A percentile compares a stretch with the other conserved stretches of the same genome.
Evolutionary conservation across 1,140 invertebrate species (phyloP).

Genomic region (Drosophila lowei): DNA sequence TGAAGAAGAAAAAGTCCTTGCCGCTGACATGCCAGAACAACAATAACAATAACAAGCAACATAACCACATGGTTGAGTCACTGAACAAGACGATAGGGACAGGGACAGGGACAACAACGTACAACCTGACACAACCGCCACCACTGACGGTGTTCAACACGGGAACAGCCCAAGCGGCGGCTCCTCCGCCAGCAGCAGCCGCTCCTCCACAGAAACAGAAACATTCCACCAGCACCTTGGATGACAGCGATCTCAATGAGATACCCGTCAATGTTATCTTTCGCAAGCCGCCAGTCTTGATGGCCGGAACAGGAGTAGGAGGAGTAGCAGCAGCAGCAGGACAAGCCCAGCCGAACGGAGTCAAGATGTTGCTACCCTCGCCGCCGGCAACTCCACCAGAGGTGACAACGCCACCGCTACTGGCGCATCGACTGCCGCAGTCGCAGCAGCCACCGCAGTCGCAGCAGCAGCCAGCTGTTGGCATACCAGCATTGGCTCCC

Average conservation of each 20-base stretch:
- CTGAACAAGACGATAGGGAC: slow-evolving; percentile 33
- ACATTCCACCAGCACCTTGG: slow-evolving; percentile 70
- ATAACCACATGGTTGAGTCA: slow-evolving; percentile 37
- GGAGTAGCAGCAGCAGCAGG: slow-evolving; percentile 5
- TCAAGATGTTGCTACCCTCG: slow-evolving; percentile 47
- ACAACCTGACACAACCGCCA: slow-evolving; percentile 62
- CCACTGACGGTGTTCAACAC: slow-evolving; percentile 64
- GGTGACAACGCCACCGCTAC: slow-evolving; percentile 22
- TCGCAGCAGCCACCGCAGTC: background rate
- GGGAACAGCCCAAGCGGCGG: slow-evolving; percentile 15
- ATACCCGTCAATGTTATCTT: slow-evolving; percentile 82
- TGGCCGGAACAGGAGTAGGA: slow-evolving; percentile 5
- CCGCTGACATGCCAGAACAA: slow-evolving; percentile 58
- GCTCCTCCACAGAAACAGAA: slow-evolving; percentile 64
- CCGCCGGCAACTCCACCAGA: slow-evolving; percentile 58
- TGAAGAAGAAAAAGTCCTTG: slow-evolving; percentile 69
- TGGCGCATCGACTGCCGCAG: slow-evolving; percentile 25
- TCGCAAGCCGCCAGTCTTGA: slow-evolving; percentile 58
- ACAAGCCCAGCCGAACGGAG: slow-evolving; percentile 20
- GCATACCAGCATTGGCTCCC: slow-evolving; percentile 28
- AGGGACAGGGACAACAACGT: slow-evolving; percentile 19
- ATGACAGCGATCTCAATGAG: slow-evolving; percentile 76
- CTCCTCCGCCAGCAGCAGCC: slow-evolving; percentile 5
- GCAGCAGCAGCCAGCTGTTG: background rate
- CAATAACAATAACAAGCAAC: slow-evolving; percentile 45